A percentile compares a stretch with the other conserved stretches of the same genome.
These are phyloP conservation scores for Indicator indicator DNA, from an alignment of 2,113 vertebrate genomes.

Conservation along the genomic window DNA sequence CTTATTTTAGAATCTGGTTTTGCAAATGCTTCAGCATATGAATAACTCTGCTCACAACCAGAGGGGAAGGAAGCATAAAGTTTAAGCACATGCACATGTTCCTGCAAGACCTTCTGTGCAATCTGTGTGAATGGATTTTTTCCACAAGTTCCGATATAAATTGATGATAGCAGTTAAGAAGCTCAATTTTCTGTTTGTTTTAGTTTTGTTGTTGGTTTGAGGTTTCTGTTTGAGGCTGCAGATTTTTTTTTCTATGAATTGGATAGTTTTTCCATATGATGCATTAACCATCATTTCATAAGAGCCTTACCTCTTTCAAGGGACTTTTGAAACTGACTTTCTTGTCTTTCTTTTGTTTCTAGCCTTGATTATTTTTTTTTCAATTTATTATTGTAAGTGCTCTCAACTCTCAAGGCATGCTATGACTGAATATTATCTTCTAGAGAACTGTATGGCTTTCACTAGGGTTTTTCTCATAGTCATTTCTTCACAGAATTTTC, in stretches of 20 bases:
- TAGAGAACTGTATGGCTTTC: not conserved
- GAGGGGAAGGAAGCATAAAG: conserved; percentile 1
- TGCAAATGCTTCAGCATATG: not conserved
- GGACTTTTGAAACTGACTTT: not conserved
- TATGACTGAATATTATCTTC: not conserved
- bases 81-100: not conserved
- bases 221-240: not conserved
- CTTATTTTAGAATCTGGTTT: conserved; percentile 10
- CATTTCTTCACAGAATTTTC: not conserved
- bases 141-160: not conserved
- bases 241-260: not conserved
- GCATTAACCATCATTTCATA: not conserved
- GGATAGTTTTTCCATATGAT: not conserved
- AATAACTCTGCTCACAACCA: not conserved
- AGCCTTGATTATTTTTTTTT: not conserved
- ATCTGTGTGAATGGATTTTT: not conserved
- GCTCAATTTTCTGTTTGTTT: not conserved
- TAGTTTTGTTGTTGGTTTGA: not conserved
- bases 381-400: not conserved
- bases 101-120: not conserved
- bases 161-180: not conserved
- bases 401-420: not conserved
- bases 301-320: not conserved
- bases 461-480: not conserved
- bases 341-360: not conserved